Evolutionary conservation across 2,888 invertebrate species (phyloP).

Genomic region (Hermodice carunculata): DNA sequence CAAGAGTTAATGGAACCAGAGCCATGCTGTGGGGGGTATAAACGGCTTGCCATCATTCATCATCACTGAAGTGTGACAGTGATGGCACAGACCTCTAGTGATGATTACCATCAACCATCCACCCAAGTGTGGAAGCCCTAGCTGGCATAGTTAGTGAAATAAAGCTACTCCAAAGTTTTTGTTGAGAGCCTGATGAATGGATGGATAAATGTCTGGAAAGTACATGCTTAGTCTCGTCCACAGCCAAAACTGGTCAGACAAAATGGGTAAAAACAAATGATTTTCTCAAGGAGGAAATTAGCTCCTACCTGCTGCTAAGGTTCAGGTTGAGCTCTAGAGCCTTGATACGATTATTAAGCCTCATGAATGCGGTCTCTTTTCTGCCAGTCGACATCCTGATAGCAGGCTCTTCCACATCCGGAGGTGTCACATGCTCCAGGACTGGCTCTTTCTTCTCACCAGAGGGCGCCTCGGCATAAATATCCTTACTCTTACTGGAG

Average conservation of each 20-base stretch:
- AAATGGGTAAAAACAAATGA: neutral
- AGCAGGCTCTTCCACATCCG: constrained; percentile 40
- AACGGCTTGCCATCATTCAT: too few species aligned
- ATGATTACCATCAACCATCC: too few species aligned
- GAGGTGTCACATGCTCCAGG: constrained; percentile 12
- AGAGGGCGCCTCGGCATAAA: constrained; percentile 23
- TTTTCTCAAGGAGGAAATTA: neutral
- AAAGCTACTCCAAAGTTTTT: too few species aligned
- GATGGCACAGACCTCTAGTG: too few species aligned
- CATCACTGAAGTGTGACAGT: too few species aligned
- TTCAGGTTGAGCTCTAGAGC: constrained; percentile 97
- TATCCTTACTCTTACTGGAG: constrained; percentile 12
- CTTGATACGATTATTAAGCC: constrained; percentile 95
- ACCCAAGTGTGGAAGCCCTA: too few species aligned
- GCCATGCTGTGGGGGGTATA: too few species aligned
- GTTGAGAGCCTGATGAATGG: too few species aligned
- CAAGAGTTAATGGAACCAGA: too few species aligned
- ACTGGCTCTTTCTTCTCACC: constrained; percentile 11
- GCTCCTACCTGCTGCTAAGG: constrained; percentile 82
- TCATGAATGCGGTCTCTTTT: constrained; percentile 75
- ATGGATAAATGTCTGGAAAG: too few species aligned
- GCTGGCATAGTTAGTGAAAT: too few species aligned
- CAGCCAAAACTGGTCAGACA: neutral
- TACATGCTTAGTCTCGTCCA: neutral
- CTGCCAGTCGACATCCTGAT: constrained; percentile 16